Percentiles rank a stretch among this genome's conserved stretches.
Conservation (phyloP, 2,797 vertebrate genomes). For the Cuculus canorus region DNA sequence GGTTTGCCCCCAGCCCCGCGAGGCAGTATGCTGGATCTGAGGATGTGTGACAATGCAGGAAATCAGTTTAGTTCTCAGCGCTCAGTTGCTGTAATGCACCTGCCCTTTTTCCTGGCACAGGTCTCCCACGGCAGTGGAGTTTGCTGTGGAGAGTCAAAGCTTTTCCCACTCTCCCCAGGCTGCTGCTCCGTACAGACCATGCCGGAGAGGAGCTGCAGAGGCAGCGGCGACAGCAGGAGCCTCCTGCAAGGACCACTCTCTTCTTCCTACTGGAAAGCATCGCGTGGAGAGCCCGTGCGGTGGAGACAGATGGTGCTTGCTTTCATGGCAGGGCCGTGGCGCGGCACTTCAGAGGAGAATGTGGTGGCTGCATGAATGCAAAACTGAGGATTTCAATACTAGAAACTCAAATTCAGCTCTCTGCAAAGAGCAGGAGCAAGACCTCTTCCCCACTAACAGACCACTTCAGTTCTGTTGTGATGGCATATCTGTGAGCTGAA, state of each 20-base stretch:
- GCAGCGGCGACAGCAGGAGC: background rate
- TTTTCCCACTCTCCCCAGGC: background rate
- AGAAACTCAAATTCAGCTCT: background rate
- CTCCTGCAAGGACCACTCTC: background rate
- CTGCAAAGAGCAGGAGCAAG: background rate
- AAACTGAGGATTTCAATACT: background rate
- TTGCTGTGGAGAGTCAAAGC: background rate
- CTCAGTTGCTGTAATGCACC: background rate
- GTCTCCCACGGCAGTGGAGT: accelerated
- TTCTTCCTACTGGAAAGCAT: background rate
- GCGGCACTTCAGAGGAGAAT: background rate
- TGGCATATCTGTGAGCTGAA: slow-evolving; percentile 15
- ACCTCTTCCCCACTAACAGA: background rate
- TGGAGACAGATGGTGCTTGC: background rate
- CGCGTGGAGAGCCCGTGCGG: background rate
- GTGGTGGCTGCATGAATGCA: background rate
- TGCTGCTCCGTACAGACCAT: accelerated
- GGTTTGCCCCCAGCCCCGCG: background rate
- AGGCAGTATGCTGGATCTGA: accelerated
- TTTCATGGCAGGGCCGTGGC: background rate
- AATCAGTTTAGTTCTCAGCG: background rate
- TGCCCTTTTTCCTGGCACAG: background rate
- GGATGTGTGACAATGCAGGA: background rate
- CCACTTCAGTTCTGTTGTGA: slow-evolving; percentile 2
- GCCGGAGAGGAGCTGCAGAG: background rate